Base-by-base conservation (phyloP, 2,888 invertebrate genomes). In the Tipula lateralis region DNA sequence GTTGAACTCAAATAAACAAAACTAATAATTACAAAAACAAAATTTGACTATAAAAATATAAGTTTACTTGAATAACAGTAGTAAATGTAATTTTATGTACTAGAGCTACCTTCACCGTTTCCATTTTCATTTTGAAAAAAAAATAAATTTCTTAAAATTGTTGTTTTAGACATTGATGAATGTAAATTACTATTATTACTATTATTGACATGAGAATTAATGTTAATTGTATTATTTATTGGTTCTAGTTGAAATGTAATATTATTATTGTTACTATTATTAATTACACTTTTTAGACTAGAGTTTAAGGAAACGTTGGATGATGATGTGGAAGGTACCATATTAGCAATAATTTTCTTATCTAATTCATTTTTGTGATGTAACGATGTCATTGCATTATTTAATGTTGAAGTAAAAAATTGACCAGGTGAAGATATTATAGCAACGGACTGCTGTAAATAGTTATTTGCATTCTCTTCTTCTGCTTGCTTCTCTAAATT, bases 61-160 rank as follows among this genome's bases (percentile, higher is more conserved):
- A 16, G 16, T 16, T 16, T 16, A 16, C 44, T n/a, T n/a, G 44
- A 16, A 50, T 50, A 50, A 16, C 44, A 50, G 44, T 50, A 6
- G 39, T 6, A 50, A n/a, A n/a, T n/a, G 29, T 29, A 29, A 81
- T 13, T 82, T 82, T 82, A 82, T 30, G 32, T n/a, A 82, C 30
- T 30, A 30, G 82, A 82, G 30, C 30, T 82, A 7, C 82, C 82
- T 82, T 32, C 82, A 5, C 16, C 30, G 16, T 82, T 82, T 13
- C 84, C 84, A 84, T 84, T 44, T 44, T 84, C 84, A 84, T 84
- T 84, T 50, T 84, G 84, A 12, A 84, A 84, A 50, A 87, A 87
- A 85, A 87, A 87, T 80, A 87, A 85, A 86, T 87, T 87, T 84
- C 87, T 85, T 84, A 87, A 84, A 80, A 87, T 87, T 50, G 87